phyloP scores from a whole-genome alignment of 2,113 vertebrate species.

The Macquaria ambigua region DNA sequence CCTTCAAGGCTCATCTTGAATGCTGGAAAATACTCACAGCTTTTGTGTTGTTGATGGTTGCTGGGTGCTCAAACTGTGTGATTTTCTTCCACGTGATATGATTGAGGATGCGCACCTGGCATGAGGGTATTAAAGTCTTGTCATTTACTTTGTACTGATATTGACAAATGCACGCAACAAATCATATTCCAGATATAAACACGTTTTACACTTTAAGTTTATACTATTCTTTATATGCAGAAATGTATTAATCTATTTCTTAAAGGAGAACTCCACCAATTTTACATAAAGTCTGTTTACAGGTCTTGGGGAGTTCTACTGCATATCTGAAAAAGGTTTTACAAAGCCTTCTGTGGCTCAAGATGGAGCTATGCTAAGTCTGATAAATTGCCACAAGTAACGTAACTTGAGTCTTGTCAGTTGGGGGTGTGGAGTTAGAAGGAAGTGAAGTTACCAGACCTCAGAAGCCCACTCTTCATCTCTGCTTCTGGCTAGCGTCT shows the following conservation, averaged over 20 bases:
- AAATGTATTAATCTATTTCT: not conserved
- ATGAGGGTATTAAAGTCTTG: not conserved
- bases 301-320: not conserved
- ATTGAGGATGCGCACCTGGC: constrained; percentile 94
- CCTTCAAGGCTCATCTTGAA: not conserved
- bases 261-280: not conserved
- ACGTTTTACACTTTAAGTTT: not conserved
- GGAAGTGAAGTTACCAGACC: not conserved
- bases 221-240: too few species aligned
- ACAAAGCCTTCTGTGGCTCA: not conserved
- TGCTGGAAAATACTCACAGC: constrained; percentile 83
- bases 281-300: not conserved
- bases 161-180: not conserved
- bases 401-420: not conserved
- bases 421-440: not conserved
- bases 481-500: not conserved
- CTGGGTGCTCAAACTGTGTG: constrained; percentile 89
- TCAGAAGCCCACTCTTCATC: not conserved
- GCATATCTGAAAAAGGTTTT: not conserved
- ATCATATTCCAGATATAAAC: not conserved
- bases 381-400: not conserved
- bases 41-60: constrained; percentile 83
- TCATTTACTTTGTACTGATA: constrained; percentile 4
- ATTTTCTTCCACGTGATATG: constrained; percentile 97
- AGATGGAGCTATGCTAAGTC: not conserved